Evolutionary conservation across 2,888 invertebrate genomes (phyloP).

Genomic region (Platycnemis pennipes): DNA sequence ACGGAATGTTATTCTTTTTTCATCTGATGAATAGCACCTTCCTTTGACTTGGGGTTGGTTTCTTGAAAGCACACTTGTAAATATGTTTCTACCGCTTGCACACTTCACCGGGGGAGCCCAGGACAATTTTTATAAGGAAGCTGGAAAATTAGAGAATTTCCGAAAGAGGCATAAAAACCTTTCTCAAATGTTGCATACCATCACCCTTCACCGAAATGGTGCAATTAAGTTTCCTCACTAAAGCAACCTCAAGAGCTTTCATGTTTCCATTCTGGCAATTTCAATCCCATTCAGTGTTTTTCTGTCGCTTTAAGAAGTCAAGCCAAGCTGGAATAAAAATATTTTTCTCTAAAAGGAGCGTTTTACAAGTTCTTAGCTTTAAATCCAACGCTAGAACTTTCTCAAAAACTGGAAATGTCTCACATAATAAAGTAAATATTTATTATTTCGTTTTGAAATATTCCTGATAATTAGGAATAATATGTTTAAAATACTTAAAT

Average conservation of each 20-base stretch:
- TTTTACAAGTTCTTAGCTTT: background rate
- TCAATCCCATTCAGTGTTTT: conserved; percentile 4
- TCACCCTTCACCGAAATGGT: background rate
- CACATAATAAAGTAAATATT: too few species aligned
- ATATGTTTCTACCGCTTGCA: conserved; percentile 45
- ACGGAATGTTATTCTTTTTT: background rate
- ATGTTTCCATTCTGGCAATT: conserved; percentile 30
- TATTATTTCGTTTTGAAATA: too few species aligned
- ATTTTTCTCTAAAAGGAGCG: background rate
- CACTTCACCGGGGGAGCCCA: background rate
- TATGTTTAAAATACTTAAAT: too few species aligned
- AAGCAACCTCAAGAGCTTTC: background rate
- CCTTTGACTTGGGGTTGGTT: conserved; percentile 23
- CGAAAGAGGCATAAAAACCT: background rate
- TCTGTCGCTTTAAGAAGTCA: background rate
- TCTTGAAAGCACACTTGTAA: conserved; percentile 33
- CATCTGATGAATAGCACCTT: conserved; percentile 11
- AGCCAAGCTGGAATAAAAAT: background rate
- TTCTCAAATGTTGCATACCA: conserved; percentile 50
- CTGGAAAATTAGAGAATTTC: background rate
- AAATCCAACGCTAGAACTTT: too few species aligned
- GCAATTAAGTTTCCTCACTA: conserved; percentile 41
- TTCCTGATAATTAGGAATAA: too few species aligned
- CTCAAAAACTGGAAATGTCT: too few species aligned
- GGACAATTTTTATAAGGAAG: background rate